Evolutionary conservation across 2,113 vertebrate species (phyloP).

Genomic region (Tyto alba): DNA sequence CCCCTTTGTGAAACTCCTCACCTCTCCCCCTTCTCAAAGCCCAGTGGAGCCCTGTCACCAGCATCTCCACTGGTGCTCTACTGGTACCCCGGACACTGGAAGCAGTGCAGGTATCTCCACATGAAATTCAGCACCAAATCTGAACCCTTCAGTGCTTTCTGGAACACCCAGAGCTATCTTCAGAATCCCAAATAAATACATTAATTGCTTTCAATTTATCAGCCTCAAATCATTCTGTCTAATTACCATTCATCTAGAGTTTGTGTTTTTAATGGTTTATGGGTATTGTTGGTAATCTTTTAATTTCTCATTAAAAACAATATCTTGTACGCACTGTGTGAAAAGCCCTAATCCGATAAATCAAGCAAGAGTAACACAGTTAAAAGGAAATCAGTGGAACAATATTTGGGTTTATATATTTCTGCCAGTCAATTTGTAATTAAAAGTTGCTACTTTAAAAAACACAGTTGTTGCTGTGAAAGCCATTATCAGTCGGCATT

Average conservation of each 20-base stretch:
- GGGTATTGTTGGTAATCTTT: slow-evolving; percentile 77
- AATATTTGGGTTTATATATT: slow-evolving; percentile 77
- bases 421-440: slow-evolving; percentile 84
- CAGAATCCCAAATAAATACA: slow-evolving; percentile 69
- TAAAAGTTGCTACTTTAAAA: slow-evolving; percentile 87
- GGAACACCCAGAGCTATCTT: slow-evolving; percentile 64
- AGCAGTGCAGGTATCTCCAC: background rate
- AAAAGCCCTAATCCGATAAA: slow-evolving; percentile 76
- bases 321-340: slow-evolving; percentile 68
- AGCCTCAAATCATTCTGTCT: slow-evolving; percentile 67
- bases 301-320: slow-evolving; percentile 79
- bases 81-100: background rate
- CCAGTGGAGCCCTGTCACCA: background rate
- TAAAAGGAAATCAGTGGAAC: slow-evolving; percentile 73
- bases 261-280: slow-evolving; percentile 75
- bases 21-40: background rate
- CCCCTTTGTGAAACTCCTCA: background rate
- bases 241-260: slow-evolving; percentile 76
- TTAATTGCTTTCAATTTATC: slow-evolving; percentile 77
- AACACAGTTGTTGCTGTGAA: slow-evolving; percentile 87
- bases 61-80: background rate
- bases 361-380: slow-evolving; percentile 72
- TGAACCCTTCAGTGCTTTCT: slow-evolving; percentile 42
- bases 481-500: slow-evolving; percentile 91
- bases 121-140: background rate